A percentile compares a stretch with the other conserved stretches of the same genome.
These are phyloP conservation scores for Hemicrepidius hirtus DNA, from an alignment of 2,888 invertebrate species.

Conservation along the genomic window DNA sequence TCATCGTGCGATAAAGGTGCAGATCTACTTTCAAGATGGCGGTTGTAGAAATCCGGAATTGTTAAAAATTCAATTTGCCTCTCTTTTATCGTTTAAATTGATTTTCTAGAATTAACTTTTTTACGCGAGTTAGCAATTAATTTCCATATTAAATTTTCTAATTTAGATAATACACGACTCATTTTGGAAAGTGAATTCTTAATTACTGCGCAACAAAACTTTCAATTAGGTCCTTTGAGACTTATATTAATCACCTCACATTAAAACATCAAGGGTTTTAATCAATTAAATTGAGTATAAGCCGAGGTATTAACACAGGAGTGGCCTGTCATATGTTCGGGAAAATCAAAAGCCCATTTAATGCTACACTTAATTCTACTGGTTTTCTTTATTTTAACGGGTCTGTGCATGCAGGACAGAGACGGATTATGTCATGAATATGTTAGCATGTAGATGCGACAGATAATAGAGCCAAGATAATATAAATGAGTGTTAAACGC, in stretches of 20 bases:
- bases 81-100: constrained; percentile 57
- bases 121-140: constrained; percentile 17
- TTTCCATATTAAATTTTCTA: constrained; percentile 41
- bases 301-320: constrained; percentile 43
- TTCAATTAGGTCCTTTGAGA: constrained; percentile 49
- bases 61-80: constrained; percentile 64
- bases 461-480: constrained; percentile 61
- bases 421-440: constrained; percentile 49
- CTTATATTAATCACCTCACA: constrained; percentile 49
- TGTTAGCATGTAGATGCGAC: constrained; percentile 54
- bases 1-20: constrained; percentile 59
- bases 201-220: constrained; percentile 48
- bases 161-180: constrained; percentile 32
- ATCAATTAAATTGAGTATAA: constrained; percentile 51
- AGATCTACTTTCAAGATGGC: constrained; percentile 66
- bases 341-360: constrained; percentile 51
- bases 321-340: constrained; percentile 43
- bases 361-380: constrained; percentile 46
- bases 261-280: constrained; percentile 53
- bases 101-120: constrained; percentile 40
- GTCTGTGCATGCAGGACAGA: constrained; percentile 21
- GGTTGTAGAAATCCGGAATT: constrained; percentile 61
- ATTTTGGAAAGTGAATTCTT: constrained; percentile 51
- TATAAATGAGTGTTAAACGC: constrained; percentile 67
- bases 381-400: constrained; percentile 38